Evolutionary conservation across 1,140 invertebrate species (phyloP).

Genomic region (Coptotermes formosanus): DNA sequence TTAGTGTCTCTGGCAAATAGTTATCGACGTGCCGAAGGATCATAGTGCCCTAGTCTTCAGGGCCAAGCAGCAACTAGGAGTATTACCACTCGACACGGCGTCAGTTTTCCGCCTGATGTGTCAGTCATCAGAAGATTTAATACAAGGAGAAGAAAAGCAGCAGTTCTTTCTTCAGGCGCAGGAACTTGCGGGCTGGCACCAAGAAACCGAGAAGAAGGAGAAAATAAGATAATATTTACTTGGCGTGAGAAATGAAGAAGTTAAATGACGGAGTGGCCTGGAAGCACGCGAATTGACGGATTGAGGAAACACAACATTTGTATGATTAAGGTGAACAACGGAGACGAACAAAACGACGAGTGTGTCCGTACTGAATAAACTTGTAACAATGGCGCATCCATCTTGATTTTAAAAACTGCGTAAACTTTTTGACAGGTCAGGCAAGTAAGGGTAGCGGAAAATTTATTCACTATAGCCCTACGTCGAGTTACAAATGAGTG

Average conservation of each 20-base stretch:
- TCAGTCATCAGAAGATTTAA: too few species aligned
- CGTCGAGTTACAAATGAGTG: too few species aligned
- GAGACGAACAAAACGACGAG: neutral
- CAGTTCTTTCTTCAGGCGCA: neutral
- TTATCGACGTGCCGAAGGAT: too few species aligned
- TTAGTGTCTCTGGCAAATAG: too few species aligned
- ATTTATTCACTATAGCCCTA: neutral
- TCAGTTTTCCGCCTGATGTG: too few species aligned
- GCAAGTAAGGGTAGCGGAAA: neutral
- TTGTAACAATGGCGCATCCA: neutral
- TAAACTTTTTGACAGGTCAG: neutral
- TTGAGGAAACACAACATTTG: neutral
- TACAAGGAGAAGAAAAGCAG: too few species aligned
- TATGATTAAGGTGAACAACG: neutral
- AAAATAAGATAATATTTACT: constrained; percentile 18
- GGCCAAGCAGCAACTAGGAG: too few species aligned
- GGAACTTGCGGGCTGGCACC: too few species aligned
- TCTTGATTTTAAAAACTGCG: constrained; percentile 5
- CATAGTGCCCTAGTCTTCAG: too few species aligned
- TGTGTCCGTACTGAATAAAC: neutral
- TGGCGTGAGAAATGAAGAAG: constrained; percentile 8
- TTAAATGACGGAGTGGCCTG: neutral
- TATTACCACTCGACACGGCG: too few species aligned
- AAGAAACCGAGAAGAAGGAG: neutral
- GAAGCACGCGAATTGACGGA: constrained; percentile 9